phyloP scores from a whole-genome alignment of 2,113 vertebrate species.

The Paratilapia polleni region DNA sequence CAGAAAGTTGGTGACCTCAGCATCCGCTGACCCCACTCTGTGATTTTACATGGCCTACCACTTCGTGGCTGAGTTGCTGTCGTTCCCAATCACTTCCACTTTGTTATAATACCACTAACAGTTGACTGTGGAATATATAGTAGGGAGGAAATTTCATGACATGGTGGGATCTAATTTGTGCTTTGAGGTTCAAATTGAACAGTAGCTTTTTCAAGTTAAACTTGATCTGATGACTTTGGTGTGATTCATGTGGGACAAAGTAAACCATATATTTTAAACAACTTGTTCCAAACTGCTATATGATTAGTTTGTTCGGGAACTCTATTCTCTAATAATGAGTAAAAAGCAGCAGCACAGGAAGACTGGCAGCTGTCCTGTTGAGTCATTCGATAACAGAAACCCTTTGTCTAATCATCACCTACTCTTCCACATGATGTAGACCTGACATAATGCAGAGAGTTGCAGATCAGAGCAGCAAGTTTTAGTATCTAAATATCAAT shows the following conservation, averaged over 20 bases:
- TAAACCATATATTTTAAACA: background rate
- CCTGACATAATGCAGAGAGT: background rate
- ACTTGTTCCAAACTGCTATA: background rate
- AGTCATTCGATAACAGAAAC: background rate
- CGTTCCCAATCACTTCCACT: no score
- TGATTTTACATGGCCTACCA: no score
- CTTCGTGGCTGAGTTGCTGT: no score
- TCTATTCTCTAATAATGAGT: no score
- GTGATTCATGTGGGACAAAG: no score
- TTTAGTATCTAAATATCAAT: background rate
- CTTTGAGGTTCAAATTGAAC: background rate
- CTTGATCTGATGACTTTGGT: background rate
- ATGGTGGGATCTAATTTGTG: rapidly evolving
- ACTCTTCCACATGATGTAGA: background rate
- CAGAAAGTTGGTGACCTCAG: no score
- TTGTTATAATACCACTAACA: no score
- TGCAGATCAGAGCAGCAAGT: background rate
- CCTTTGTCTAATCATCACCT: background rate
- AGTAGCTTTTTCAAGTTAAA: no score
- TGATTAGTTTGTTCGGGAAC: background rate
- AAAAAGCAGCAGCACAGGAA: no score
- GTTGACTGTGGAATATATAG: no score
- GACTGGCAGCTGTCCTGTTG: background rate
- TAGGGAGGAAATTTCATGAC: no score
- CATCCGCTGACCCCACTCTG: no score